phyloP scores from a whole-genome alignment of 2,797 vertebrate species.

The Balearica regulorum region DNA sequence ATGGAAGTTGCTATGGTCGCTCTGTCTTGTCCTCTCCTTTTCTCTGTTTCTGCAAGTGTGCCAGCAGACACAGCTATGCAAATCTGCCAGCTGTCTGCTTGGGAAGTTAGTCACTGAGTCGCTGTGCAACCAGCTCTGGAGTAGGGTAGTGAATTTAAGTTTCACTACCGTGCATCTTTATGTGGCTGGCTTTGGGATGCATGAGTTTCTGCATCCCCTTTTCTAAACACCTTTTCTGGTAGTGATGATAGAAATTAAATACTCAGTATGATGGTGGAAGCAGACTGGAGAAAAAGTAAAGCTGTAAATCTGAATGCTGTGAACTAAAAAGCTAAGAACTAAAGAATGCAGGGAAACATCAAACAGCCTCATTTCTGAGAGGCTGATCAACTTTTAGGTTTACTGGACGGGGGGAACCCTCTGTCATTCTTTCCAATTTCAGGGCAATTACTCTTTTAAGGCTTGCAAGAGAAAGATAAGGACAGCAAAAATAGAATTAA shows the following conservation, averaged over 20 bases:
- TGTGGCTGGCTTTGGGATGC: not conserved
- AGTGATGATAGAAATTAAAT: not conserved
- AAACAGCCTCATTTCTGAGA: not conserved
- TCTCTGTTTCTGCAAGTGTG: not conserved
- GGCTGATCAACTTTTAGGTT: not conserved
- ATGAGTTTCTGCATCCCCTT: not conserved
- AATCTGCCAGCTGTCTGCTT: not conserved
- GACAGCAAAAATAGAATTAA: not conserved
- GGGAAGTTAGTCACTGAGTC: not conserved
- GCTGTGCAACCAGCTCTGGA: not conserved
- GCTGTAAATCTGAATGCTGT: not conserved
- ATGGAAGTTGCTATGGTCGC: accelerated
- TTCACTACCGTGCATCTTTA: not conserved
- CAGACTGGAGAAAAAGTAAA: not conserved
- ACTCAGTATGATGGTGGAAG: not conserved
- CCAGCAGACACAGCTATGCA: not conserved
- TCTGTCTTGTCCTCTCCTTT: not conserved
- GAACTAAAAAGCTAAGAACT: not conserved
- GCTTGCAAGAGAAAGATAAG: constrained; percentile 11
- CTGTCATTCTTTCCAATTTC: not conserved
- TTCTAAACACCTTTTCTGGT: not conserved
- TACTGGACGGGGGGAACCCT: not conserved
- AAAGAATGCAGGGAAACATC: not conserved
- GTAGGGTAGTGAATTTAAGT: not conserved
- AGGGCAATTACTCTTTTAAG: not conserved